Evolutionary conservation across 2,888 invertebrate genomes (phyloP).

Genomic region (Mamestra brassicae): DNA sequence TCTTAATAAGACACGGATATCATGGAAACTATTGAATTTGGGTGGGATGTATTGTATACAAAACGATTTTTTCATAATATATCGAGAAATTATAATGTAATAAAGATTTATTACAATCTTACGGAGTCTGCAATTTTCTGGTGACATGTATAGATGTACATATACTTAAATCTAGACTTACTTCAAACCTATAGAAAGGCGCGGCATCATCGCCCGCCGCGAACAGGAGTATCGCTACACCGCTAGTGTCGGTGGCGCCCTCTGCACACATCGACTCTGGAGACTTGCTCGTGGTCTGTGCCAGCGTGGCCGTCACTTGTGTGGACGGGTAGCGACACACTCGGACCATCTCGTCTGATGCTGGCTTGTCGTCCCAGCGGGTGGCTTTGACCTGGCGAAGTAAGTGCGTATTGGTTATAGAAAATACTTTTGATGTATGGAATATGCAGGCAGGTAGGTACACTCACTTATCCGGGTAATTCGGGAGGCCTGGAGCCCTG

Average conservation of each 20-base stretch:
- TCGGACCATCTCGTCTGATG: conserved; percentile 73
- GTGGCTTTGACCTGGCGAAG: conserved; percentile 82
- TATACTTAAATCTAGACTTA: conserved; percentile 50
- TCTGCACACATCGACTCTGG: conserved; percentile 71
- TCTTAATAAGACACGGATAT: no score
- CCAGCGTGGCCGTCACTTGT: conserved; percentile 1
- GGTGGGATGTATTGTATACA: no score
- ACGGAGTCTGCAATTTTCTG: no score
- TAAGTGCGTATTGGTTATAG: not conserved
- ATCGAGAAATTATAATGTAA: no score
- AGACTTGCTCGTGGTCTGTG: not conserved
- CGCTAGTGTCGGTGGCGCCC: conserved; percentile 75
- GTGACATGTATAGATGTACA: no score
- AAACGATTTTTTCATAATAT: no score
- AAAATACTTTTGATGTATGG: no score
- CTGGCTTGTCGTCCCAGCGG: conserved; percentile 86
- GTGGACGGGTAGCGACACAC: conserved; percentile 79
- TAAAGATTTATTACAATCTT: no score
- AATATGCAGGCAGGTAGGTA: no score
- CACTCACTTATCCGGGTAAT: no score
- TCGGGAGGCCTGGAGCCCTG: no score
- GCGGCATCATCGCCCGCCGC: conserved; percentile 75
- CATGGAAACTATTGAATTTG: no score
- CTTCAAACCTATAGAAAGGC: conserved; percentile 80
- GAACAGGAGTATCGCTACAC: conserved; percentile 81